Evolutionary conservation across 2,113 vertebrate genomes (phyloP).

Genomic region (Phylloscopus whistleri): DNA sequence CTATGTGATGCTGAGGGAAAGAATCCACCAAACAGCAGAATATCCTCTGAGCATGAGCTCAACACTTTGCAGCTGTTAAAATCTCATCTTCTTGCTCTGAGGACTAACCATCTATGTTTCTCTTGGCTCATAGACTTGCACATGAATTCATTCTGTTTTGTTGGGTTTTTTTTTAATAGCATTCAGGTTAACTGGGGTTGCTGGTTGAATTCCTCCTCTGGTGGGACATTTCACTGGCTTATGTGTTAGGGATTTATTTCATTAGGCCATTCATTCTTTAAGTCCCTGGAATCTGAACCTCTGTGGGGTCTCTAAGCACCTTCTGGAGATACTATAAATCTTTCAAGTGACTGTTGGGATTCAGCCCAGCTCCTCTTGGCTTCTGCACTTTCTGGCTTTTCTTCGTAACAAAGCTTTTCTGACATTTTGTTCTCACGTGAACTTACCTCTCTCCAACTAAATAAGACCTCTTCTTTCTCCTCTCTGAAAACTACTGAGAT

Average conservation of each 20-base stretch:
- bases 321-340: slow-evolving; percentile 24
- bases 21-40: neutral
- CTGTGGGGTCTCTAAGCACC: slow-evolving; percentile 15
- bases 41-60: neutral
- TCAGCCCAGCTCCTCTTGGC: slow-evolving; percentile 6
- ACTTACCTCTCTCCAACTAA: neutral
- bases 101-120: neutral
- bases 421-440: neutral
- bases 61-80: slow-evolving; percentile 14
- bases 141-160: neutral
- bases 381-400: neutral
- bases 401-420: neutral
- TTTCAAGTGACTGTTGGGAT: neutral
- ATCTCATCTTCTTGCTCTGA: neutral
- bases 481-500: neutral
- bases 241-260: neutral
- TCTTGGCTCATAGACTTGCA: neutral
- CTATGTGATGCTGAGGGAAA: neutral
- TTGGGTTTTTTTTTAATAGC: neutral
- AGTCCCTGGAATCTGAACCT: slow-evolving; percentile 9
- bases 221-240: neutral
- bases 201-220: neutral
- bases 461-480: neutral
- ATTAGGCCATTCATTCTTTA: neutral
- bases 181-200: neutral